Evolutionary conservation across 2,797 vertebrate genomes (phyloP), one percentile per base, ranked within the genome.

Genomic region (Leptodactylus fallax): DNA sequence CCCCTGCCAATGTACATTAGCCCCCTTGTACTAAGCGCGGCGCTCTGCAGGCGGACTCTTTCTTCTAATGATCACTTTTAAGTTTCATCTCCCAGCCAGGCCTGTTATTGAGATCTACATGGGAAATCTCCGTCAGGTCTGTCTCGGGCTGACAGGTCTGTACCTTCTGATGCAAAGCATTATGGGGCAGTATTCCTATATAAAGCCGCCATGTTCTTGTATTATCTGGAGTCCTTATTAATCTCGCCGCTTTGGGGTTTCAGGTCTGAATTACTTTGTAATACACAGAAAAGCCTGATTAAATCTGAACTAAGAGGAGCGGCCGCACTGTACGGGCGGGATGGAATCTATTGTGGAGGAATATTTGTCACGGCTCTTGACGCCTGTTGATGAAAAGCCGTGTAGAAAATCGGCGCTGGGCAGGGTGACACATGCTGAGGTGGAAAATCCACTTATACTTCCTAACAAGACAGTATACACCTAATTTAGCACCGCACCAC

Each of bases 1-100:
- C 65, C 23, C 87, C 81, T 80, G 36, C 61, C 87, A 19, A 11
- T 25, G 47, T 88, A 36, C 87, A 88, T 88, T 88, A 88, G 51
- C 82, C 87, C 74, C n/a, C n/a, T n/a, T n/a, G n/a, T n/a, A n/a
- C n/a, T n/a, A n/a, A n/a, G n/a, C n/a, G 53, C 23, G 6, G 82
- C 81, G 27, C n/a, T 51, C 81, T n/a, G 19, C 60, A 79, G 82
- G 82, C 23, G 60, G n/a, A 36, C 80, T 0, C 11, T 27, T 21
- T 79, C 80, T 53, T 36, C 56, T 85, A 85, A 88, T 85, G 51
- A 80, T 88, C 27, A 10, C 55, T 84, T 53, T 63, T 16, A 17
- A 45, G 69, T 45, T 47, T 23, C 36, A 19, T 36, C 77, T 79
- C 61, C 60, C 67, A 61, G 61, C 47, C 47, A 9, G 17, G 74